These are phyloP conservation scores for Phalacrocorax aristotelis DNA, from an alignment of 2,113 vertebrate species.

Conservation along the genomic window DNA sequence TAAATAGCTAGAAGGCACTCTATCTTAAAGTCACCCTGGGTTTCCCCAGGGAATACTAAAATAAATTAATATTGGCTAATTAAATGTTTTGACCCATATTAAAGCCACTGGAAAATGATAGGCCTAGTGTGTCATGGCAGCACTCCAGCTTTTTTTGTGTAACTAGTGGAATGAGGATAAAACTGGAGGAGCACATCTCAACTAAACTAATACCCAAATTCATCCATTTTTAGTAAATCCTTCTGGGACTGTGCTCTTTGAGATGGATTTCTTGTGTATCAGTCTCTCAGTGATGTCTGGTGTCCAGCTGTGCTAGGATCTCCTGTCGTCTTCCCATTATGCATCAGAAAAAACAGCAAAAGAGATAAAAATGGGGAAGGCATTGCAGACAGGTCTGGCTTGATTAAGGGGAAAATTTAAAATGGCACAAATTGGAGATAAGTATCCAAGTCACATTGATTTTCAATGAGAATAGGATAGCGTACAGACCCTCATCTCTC, in stretches of 20 bases:
- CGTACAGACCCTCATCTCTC: background rate
- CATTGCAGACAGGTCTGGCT: background rate
- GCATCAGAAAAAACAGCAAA: background rate
- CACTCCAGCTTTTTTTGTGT: background rate
- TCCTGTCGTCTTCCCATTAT: background rate
- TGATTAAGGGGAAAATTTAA: background rate
- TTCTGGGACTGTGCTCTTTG: background rate
- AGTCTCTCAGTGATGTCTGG: background rate
- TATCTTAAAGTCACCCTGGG: background rate
- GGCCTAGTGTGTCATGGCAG: background rate
- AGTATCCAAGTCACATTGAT: background rate
- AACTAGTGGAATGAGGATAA: background rate
- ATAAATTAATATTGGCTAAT: slow-evolving; percentile 10
- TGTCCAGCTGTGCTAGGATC: background rate
- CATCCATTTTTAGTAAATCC: background rate
- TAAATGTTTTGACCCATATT: slow-evolving; percentile 19
- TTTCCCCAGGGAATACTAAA: slow-evolving; percentile 6
- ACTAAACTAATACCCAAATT: background rate
- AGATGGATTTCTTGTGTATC: background rate
- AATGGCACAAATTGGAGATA: background rate
- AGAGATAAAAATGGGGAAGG: background rate
- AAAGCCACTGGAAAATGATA: background rate
- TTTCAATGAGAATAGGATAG: background rate
- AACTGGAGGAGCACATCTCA: background rate
- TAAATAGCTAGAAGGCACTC: slow-evolving; percentile 10